Evolutionary conservation across 2,113 vertebrate genomes (phyloP).

Genomic region (Natator depressus): DNA sequence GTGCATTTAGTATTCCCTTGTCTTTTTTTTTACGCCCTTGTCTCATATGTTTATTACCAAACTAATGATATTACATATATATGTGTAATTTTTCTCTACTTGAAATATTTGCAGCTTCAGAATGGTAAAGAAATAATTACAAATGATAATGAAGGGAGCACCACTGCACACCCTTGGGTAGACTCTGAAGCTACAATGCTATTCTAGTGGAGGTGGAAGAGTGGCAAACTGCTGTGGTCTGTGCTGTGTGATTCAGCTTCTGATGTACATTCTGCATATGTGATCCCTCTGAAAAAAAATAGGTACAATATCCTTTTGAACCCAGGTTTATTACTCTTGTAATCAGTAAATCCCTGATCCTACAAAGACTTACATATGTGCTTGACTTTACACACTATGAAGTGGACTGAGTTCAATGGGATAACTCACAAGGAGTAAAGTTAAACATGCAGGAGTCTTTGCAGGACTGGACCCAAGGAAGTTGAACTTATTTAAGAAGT

Average conservation of each 20-base stretch:
- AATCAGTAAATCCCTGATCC: background rate
- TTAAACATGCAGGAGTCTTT: too few species aligned
- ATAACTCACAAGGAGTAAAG: background rate
- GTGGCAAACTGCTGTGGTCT: background rate
- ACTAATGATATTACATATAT: background rate
- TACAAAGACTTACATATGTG: background rate
- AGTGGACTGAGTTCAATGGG: background rate
- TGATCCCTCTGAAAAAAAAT: background rate
- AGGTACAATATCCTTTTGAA: background rate
- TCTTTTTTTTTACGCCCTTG: background rate
- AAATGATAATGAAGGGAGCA: background rate
- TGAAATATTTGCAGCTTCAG: background rate
- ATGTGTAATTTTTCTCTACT: background rate
- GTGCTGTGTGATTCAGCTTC: background rate
- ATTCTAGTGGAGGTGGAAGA: background rate
- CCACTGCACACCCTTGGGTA: background rate
- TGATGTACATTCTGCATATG: background rate
- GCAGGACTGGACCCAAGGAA: background rate
- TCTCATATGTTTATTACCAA: background rate
- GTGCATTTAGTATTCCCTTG: background rate
- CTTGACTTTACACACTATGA: background rate
- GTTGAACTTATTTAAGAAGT: too few species aligned
- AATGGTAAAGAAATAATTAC: background rate
- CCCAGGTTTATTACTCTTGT: background rate
- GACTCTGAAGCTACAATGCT: background rate